phyloP scores from a whole-genome alignment of 2,888 invertebrate genomes.

The Ditula angustiorana region DNA sequence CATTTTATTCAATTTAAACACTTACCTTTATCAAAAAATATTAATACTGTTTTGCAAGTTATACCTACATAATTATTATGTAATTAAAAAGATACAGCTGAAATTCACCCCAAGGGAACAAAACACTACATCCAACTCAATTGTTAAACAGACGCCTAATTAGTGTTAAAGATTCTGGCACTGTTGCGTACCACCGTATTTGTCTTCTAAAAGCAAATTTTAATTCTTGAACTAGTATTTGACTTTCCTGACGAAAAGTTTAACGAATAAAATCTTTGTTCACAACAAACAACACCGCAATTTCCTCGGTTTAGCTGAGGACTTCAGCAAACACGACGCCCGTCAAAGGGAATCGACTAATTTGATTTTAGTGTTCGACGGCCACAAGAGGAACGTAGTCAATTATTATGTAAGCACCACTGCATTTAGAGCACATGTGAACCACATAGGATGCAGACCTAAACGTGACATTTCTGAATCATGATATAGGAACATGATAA shows the following conservation, averaged over 20 bases:
- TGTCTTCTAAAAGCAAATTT: constrained; percentile 2
- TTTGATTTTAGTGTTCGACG: constrained; percentile 70
- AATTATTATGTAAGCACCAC: constrained; percentile 1
- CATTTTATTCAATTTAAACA: no score
- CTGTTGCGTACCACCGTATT: neutral
- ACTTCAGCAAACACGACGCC: constrained; percentile 62
- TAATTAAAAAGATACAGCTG: neutral
- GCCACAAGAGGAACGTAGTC: constrained; percentile 53
- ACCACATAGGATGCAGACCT: neutral
- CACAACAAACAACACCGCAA: constrained; percentile 53
- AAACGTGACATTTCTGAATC: no score
- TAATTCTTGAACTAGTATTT: constrained; percentile 7
- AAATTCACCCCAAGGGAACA: neutral
- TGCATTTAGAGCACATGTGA: neutral
- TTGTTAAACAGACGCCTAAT: constrained; percentile 20
- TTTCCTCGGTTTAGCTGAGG: constrained; percentile 55
- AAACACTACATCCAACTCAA: constrained; percentile 10
- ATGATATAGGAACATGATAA: no score
- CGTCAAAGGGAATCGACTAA: constrained; percentile 71
- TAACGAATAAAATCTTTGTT: neutral
- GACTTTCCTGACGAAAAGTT: constrained; percentile 10
- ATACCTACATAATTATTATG: no score
- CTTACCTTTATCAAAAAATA: no score
- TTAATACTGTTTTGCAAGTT: no score
- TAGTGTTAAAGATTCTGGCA: neutral